Conservation (phyloP, 2,888 invertebrate genomes). For the Cinara cedri region DNA sequence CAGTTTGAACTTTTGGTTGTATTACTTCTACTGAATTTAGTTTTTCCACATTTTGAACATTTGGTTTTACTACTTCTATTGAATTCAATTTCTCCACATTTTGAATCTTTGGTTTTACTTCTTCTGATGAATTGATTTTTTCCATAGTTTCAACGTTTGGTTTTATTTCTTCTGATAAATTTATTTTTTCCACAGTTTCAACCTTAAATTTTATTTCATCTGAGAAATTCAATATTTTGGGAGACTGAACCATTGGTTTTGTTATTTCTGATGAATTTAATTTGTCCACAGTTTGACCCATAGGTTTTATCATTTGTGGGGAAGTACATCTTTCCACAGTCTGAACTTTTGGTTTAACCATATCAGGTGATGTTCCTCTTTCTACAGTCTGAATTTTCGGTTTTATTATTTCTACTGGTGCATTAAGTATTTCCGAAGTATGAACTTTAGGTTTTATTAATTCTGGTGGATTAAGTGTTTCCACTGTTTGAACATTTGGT, state of each 20-base stretch:
- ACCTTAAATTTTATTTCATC: conserved; percentile 5
- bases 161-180: background rate
- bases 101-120: background rate
- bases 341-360: conserved; percentile 32
- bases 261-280: background rate
- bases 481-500: conserved; percentile 1
- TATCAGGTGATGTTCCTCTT: background rate
- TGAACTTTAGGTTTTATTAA: conserved; percentile 7
- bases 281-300: background rate
- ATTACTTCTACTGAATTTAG: background rate
- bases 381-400: conserved; percentile 1
- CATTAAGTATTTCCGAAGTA: background rate
- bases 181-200: background rate
- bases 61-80: background rate
- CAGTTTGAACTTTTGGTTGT: conserved; percentile 4
- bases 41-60: background rate
- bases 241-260: conserved; percentile 7
- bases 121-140: background rate
- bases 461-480: conserved; percentile 2
- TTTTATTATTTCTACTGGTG: conserved; percentile 4
- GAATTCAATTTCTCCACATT: background rate
- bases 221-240: background rate
- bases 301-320: conserved; percentile 15
- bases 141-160: background rate
- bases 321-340: conserved; percentile 1